phyloP scores from a whole-genome alignment of 2,888 invertebrate genomes.

The Drosophila villosipedis region DNA sequence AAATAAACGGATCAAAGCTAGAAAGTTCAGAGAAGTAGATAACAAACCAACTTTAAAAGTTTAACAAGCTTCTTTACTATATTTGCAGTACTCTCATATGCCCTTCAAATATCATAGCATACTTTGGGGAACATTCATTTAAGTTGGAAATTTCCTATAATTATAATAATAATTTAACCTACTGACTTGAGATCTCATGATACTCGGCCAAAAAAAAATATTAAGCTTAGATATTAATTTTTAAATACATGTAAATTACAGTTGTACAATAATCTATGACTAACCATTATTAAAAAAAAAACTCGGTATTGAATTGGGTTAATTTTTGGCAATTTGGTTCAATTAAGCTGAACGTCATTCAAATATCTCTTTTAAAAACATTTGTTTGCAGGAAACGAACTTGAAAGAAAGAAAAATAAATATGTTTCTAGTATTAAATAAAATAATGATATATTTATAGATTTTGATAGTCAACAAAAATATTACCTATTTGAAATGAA shows the following conservation, averaged over 20 bases:
- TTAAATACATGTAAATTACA: not conserved
- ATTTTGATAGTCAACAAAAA: not conserved
- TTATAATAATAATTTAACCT: not conserved
- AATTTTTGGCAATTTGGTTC: not conserved
- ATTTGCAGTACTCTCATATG: not conserved
- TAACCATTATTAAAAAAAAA: not conserved
- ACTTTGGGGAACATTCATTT: slow-evolving; percentile 2
- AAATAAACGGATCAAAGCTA: not conserved
- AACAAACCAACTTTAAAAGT: not conserved
- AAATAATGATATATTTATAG: not conserved
- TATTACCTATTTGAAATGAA: not conserved
- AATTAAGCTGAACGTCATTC: not conserved
- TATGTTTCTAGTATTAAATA: not conserved
- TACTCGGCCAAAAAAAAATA: not conserved
- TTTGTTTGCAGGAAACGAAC: not conserved
- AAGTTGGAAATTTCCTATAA: not conserved
- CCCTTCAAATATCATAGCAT: not conserved
- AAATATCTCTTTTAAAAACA: not conserved
- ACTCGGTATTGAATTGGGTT: not conserved
- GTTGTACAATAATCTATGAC: not conserved
- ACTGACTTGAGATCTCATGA: not conserved
- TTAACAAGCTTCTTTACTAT: not conserved
- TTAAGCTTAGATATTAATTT: not conserved
- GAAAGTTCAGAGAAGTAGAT: not conserved
- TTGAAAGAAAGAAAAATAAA: not conserved